These are phyloP conservation scores for Drosophila azteca DNA, from an alignment of 1,140 invertebrate species.

Conservation along the genomic window DNA sequence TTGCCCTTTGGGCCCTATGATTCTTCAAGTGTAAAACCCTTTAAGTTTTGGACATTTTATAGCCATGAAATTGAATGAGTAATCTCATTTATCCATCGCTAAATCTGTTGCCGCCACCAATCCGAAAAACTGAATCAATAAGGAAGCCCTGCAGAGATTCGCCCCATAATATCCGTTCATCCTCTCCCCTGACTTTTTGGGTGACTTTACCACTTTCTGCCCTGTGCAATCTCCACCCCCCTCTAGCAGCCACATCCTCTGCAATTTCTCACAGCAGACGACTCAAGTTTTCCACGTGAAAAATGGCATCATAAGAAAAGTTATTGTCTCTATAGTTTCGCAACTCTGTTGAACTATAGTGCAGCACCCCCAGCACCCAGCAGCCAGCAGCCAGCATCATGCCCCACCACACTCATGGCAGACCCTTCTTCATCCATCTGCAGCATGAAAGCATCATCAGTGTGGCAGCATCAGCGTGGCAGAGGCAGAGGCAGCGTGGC, in stretches of 20 bases:
- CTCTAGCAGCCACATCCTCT: neutral
- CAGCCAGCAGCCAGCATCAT: neutral
- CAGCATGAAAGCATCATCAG: constrained; percentile 23
- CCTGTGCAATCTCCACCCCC: neutral
- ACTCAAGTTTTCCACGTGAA: constrained; percentile 74
- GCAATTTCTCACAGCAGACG: constrained; percentile 45
- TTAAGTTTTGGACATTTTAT: constrained; percentile 7
- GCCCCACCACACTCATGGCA: neutral
- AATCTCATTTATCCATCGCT: constrained; percentile 27
- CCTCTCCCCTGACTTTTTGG: constrained; percentile 4
- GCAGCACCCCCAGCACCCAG: neutral
- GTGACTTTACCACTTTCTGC: neutral
- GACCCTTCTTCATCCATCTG: neutral
- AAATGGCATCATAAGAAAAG: constrained; percentile 75
- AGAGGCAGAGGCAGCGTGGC: constrained; percentile 53
- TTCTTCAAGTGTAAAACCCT: neutral
- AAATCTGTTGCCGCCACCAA: constrained; percentile 35
- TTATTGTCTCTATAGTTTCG: constrained; percentile 66
- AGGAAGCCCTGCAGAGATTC: constrained; percentile 18
- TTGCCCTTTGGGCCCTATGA: too few species aligned
- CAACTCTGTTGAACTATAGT: constrained; percentile 46
- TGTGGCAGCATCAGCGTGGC: neutral
- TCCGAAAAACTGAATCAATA: constrained; percentile 32
- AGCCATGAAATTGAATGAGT: constrained; percentile 14
- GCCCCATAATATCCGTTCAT: constrained; percentile 13